These are phyloP conservation scores for Mizuhopecten yessoensis DNA, from an alignment of 1,140 invertebrate genomes.

Conservation along the genomic window DNA sequence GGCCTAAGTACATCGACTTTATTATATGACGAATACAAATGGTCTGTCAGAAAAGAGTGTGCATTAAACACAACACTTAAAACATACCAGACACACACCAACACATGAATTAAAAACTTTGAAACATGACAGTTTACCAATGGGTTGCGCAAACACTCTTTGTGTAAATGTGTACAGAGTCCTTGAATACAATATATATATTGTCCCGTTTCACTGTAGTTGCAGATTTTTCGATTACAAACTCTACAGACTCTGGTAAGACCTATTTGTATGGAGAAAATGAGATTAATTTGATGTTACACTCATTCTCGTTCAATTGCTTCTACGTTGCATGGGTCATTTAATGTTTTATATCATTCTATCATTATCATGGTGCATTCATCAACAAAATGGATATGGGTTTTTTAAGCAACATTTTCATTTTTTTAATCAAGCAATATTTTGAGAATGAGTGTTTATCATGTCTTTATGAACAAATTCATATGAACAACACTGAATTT, in stretches of 20 bases:
- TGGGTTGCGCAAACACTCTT: neutral
- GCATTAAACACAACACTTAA: no score
- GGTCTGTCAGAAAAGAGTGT: no score
- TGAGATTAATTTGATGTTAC: neutral
- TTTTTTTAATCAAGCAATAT: neutral
- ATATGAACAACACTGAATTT: neutral
- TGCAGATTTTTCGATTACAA: conserved; percentile 8
- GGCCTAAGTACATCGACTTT: no score
- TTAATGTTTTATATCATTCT: neutral
- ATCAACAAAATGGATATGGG: neutral
- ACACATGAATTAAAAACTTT: neutral
- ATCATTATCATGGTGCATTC: neutral
- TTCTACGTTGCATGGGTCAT: neutral
- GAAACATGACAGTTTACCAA: no score
- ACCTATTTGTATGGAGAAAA: neutral
- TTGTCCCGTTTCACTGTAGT: conserved; percentile 24
- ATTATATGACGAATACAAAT: no score
- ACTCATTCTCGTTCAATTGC: conserved; percentile 38
- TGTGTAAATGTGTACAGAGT: no score
- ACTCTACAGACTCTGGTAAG: conserved; percentile 23
- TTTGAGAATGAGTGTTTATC: conserved; percentile 33
- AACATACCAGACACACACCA: no score
- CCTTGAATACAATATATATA: neutral
- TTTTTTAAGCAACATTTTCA: no score
- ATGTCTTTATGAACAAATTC: neutral